Evolutionary conservation across 2,888 invertebrate species (phyloP).

Genomic region (Bugula neritina): DNA sequence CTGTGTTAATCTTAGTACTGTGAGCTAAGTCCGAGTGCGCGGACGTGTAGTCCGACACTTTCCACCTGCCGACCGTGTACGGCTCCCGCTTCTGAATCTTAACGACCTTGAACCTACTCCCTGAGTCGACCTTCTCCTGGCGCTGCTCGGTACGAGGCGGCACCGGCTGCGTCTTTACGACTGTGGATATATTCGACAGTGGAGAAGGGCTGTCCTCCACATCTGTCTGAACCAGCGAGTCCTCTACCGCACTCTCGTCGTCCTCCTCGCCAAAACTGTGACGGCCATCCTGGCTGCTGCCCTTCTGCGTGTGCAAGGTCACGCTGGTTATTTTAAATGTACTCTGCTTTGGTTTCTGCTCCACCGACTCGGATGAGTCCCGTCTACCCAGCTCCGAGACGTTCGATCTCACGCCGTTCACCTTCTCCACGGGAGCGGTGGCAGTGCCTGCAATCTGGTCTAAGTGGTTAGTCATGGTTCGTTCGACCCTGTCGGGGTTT

Average conservation of each 20-base stretch:
- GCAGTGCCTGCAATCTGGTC: not conserved
- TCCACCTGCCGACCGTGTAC: slow-evolving; percentile 84
- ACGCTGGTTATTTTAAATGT: slow-evolving; percentile 23
- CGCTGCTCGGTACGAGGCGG: not conserved
- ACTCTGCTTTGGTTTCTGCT: slow-evolving; percentile 13
- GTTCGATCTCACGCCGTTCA: not conserved
- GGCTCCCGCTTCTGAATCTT: slow-evolving; percentile 94
- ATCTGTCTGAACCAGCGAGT: slow-evolving; percentile 18
- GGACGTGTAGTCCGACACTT: slow-evolving; percentile 88
- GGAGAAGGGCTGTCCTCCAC: not conserved
- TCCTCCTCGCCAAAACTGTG: slow-evolving; percentile 25
- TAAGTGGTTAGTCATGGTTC: slow-evolving; percentile 12
- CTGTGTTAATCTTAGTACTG: not conserved
- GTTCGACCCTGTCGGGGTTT: slow-evolving; percentile 3
- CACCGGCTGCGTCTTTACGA: not conserved
- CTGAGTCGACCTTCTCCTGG: slow-evolving; percentile 5
- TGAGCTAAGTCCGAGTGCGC: slow-evolving; percentile 57
- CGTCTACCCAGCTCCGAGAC: not conserved
- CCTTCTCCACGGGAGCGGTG: not conserved
- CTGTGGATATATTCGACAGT: not conserved
- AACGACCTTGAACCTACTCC: slow-evolving; percentile 78
- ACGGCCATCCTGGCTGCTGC: slow-evolving; percentile 16
- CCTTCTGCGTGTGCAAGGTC: slow-evolving; percentile 7
- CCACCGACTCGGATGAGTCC: slow-evolving; percentile 6
- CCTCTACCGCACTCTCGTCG: slow-evolving; percentile 23